phyloP scores from a whole-genome alignment of 2,888 invertebrate genomes.

The Lissocephala sabroskyi region DNA sequence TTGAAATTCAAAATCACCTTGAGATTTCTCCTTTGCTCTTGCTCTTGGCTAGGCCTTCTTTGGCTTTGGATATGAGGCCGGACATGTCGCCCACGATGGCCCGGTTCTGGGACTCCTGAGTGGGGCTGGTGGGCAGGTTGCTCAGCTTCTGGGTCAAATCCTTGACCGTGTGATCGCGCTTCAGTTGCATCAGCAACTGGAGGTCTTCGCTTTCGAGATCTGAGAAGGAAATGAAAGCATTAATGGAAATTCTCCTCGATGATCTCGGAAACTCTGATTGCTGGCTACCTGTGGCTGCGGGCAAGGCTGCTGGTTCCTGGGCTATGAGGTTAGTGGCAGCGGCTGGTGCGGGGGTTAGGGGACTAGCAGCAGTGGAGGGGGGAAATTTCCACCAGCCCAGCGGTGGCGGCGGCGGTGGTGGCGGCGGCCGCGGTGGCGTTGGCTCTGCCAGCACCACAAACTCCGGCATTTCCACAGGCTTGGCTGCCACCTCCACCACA shows the following conservation, averaged over 20 bases:
- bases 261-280: too few relatives aligned
- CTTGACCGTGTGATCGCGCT: slow-evolving; percentile 89
- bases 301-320: slow-evolving; percentile 6
- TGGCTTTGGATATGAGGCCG: slow-evolving; percentile 93
- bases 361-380: slow-evolving; percentile 6
- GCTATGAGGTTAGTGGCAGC: slow-evolving; percentile 12
- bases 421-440: slow-evolving; percentile 33
- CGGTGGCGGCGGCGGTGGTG: slow-evolving; percentile 66
- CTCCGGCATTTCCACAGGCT: slow-evolving; percentile 32
- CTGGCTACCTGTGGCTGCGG: slow-evolving; percentile 1
- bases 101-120: slow-evolving; percentile 76
- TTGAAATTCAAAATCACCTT: slow-evolving; percentile 53
- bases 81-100: slow-evolving; percentile 84
- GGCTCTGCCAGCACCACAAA: too few relatives aligned
- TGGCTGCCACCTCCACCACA: too few relatives aligned
- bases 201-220: slow-evolving; percentile 77
- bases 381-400: slow-evolving; percentile 54
- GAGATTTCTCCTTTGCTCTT: slow-evolving; percentile 81
- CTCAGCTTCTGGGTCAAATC: slow-evolving; percentile 89
- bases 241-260: too few relatives aligned
- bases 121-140: slow-evolving; percentile 75
- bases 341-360: slow-evolving; percentile 12
- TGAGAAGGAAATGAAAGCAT: too few relatives aligned
- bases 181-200: slow-evolving; percentile 79
- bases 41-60: slow-evolving; percentile 90